Evolutionary conservation across 2,113 vertebrate genomes (phyloP).

Genomic region (Phainopepla nitens): DNA sequence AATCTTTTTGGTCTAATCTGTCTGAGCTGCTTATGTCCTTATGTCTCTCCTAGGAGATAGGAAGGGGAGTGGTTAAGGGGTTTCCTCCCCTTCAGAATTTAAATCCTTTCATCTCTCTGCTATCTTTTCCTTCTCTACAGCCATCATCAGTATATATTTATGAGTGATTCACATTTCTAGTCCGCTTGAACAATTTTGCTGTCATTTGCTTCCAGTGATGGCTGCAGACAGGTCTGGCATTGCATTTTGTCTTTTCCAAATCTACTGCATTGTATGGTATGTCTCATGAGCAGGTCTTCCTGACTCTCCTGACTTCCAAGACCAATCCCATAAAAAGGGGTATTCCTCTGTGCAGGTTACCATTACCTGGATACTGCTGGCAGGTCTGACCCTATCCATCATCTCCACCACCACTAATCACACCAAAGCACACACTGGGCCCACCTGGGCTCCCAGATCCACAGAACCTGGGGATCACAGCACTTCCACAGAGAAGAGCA

Average conservation of each 20-base stretch:
- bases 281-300: not conserved
- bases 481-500: not conserved
- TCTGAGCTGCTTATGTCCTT: not conserved
- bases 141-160: not conserved
- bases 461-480: not conserved
- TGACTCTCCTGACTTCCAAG: not conserved
- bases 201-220: not conserved
- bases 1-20: slow-evolving; percentile 15
- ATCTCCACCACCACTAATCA: not conserved
- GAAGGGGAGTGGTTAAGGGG: not conserved
- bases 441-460: not conserved
- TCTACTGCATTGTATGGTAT: not conserved
- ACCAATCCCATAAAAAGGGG: not conserved
- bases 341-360: not conserved
- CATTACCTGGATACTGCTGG: not conserved
- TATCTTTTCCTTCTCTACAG: not conserved
- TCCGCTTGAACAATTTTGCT: not conserved
- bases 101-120: not conserved
- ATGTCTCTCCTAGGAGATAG: not conserved
- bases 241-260: not conserved
- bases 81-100: not conserved
- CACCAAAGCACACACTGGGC: not conserved
- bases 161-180: not conserved
- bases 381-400: not conserved
- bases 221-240: not conserved